A percentile compares a stretch with the other conserved stretches of the same genome.
Evolutionary conservation across 2,888 invertebrate genomes (phyloP).

Genomic region (Scaptodrosophila latifasciaeformis): DNA sequence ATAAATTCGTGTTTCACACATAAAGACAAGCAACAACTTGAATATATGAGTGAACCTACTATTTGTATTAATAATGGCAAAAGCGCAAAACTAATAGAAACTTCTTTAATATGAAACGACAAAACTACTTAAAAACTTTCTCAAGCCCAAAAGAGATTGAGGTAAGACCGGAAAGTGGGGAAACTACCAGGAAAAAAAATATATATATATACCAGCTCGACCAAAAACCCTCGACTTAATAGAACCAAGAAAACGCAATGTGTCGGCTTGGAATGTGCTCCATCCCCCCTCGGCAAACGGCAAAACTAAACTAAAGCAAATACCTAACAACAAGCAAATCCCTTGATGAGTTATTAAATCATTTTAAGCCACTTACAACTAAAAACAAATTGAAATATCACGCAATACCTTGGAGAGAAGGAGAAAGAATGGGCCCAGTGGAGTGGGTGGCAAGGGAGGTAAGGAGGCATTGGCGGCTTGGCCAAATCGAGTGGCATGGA

Average conservation of each 20-base stretch:
- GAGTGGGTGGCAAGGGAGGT: neutral
- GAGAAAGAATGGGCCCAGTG: slow-evolving; percentile 30
- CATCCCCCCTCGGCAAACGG: neutral
- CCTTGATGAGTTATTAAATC: slow-evolving; percentile 71
- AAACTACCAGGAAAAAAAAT: slow-evolving; percentile 1
- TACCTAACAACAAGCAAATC: slow-evolving; percentile 65
- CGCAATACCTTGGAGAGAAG: slow-evolving; percentile 66
- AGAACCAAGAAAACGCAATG: slow-evolving; percentile 15
- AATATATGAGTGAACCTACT: slow-evolving; percentile 30
- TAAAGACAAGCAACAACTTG: too few relatives aligned
- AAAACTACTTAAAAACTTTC: slow-evolving; percentile 64
- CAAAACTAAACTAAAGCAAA: slow-evolving; percentile 52
- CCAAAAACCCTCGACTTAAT: slow-evolving; percentile 22
- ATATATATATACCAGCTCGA: slow-evolving; percentile 16
- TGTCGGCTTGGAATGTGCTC: neutral
- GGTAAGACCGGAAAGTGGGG: slow-evolving; percentile 18
- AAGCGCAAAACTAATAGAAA: slow-evolving; percentile 65
- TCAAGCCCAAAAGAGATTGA: slow-evolving; percentile 45
- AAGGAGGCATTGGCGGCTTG: slow-evolving; percentile 2
- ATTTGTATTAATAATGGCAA: slow-evolving; percentile 63
- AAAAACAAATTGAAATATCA: slow-evolving; percentile 70
- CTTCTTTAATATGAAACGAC: slow-evolving; percentile 63
- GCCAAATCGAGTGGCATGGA: too few relatives aligned
- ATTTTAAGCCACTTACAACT: slow-evolving; percentile 71
- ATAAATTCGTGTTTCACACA: too few relatives aligned